A percentile compares a stretch with the other conserved stretches of the same genome.
These are phyloP conservation scores for Trachelus stipa DNA, from an alignment of 2,888 invertebrate species.

Conservation along the genomic window DNA sequence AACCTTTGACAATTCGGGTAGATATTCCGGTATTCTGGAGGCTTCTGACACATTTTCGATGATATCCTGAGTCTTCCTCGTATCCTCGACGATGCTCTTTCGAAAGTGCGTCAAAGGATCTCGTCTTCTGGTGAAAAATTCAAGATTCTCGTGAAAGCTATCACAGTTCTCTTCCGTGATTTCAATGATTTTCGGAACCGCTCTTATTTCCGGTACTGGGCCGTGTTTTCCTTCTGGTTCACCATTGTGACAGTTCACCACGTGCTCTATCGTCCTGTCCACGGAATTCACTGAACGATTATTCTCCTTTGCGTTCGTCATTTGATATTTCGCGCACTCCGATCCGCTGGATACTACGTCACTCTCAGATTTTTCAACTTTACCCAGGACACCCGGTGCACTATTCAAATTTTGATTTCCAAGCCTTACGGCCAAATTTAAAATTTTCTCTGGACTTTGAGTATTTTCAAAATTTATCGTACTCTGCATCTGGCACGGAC, in stretches of 20 bases:
- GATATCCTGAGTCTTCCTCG: slow-evolving; percentile 2
- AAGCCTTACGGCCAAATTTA: slow-evolving; percentile 48
- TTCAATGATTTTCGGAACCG: slow-evolving; percentile 52
- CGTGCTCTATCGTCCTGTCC: slow-evolving; percentile 56
- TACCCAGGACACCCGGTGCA: slow-evolving; percentile 69
- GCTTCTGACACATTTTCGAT: slow-evolving; percentile 20
- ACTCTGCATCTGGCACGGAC: slow-evolving; percentile 45
- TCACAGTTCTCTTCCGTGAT: slow-evolving; percentile 62
- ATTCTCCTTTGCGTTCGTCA: slow-evolving; percentile 33
- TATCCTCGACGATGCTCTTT: slow-evolving; percentile 6
- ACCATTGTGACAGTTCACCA: slow-evolving; percentile 46
- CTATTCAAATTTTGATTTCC: slow-evolving; percentile 67
- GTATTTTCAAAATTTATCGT: slow-evolving; percentile 53
- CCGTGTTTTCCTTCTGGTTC: slow-evolving; percentile 13
- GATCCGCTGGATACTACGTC: slow-evolving; percentile 49
- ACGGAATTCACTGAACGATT: slow-evolving; percentile 47
- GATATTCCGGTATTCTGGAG: slow-evolving; percentile 2
- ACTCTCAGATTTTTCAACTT: slow-evolving; percentile 57
- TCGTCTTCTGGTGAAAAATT: slow-evolving; percentile 55
- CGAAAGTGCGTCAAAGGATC: slow-evolving; percentile 29
- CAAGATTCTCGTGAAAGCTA: slow-evolving; percentile 60
- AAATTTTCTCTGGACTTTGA: slow-evolving; percentile 45
- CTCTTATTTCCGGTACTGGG: slow-evolving; percentile 20
- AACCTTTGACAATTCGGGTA: slow-evolving; percentile 9
- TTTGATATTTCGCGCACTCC: slow-evolving; percentile 45